Conservation (phyloP, 2,797 vertebrate species). For the Echiichthys vipera region DNA sequence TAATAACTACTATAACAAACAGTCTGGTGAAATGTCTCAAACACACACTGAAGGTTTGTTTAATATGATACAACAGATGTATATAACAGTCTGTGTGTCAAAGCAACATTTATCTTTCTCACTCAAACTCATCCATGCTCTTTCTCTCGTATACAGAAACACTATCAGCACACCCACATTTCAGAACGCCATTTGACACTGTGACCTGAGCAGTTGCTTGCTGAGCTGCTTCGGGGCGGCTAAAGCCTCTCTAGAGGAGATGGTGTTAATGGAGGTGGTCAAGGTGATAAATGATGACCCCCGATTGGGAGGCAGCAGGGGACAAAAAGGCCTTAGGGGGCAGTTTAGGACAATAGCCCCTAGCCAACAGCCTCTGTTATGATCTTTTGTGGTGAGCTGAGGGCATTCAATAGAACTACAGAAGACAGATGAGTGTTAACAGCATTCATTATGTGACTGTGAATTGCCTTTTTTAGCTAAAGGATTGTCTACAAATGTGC, state of each 20-base stretch:
- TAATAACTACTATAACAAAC: not conserved
- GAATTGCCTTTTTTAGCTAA: conserved; percentile 13
- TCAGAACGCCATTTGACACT: conserved; percentile 56
- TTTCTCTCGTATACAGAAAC: conserved; percentile 30
- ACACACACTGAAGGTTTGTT: conserved; percentile 1
- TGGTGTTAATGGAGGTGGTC: conserved; percentile 66
- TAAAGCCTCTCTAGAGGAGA: conserved; percentile 53
- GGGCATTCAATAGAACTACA: conserved; percentile 33
- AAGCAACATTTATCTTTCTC: no score
- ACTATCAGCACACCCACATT: conserved; percentile 35
- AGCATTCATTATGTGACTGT: conserved; percentile 18
- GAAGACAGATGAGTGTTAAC: conserved; percentile 57
- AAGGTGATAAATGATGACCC: conserved; percentile 72
- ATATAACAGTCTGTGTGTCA: not conserved
- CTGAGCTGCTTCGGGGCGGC: conserved; percentile 32
- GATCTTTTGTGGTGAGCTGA: conserved; percentile 58
- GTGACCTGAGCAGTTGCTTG: conserved; percentile 46
- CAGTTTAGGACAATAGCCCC: conserved; percentile 53
- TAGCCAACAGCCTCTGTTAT: conserved; percentile 37
- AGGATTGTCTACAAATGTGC: not conserved
- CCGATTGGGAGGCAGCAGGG: conserved; percentile 47
- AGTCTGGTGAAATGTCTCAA: not conserved
- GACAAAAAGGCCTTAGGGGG: conserved; percentile 51
- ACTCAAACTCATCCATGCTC: conserved; percentile 1
- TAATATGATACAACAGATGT: not conserved